phyloP scores from a whole-genome alignment of 2,113 vertebrate genomes.

The Muntiacus reevesi region DNA sequence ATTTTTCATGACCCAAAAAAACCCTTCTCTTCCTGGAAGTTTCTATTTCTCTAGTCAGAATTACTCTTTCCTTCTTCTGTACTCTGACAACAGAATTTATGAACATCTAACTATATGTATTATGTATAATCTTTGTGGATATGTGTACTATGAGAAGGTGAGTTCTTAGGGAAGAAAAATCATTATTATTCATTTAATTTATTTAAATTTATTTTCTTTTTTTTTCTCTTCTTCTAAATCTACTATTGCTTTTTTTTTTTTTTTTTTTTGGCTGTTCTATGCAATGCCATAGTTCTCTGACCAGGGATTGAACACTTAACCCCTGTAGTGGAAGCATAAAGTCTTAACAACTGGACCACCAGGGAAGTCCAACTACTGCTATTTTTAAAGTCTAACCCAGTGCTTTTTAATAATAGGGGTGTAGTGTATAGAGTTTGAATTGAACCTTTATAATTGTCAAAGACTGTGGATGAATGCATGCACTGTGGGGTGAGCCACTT shows the following conservation, averaged over 20 bases:
- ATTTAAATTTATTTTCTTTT: neutral
- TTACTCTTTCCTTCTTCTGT: neutral
- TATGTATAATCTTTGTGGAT: neutral
- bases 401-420: neutral
- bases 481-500: neutral
- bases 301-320: neutral
- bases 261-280: neutral
- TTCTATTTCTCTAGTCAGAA: neutral
- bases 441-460: neutral
- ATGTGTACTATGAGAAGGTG: neutral
- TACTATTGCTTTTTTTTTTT: neutral
- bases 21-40: neutral
- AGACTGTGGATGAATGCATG: neutral
- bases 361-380: neutral
- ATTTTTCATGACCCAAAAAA: slow-evolving; percentile 9
- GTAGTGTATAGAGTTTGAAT: neutral
- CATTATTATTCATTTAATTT: neutral
- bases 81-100: neutral
- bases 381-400: neutral
- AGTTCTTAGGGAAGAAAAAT: neutral
- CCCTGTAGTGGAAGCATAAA: neutral
- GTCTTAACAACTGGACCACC: neutral
- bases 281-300: neutral
- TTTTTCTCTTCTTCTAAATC: neutral
- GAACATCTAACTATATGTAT: neutral